These are phyloP conservation scores for Belgica antarctica DNA, from an alignment of 2,888 invertebrate species.

Conservation along the genomic window DNA sequence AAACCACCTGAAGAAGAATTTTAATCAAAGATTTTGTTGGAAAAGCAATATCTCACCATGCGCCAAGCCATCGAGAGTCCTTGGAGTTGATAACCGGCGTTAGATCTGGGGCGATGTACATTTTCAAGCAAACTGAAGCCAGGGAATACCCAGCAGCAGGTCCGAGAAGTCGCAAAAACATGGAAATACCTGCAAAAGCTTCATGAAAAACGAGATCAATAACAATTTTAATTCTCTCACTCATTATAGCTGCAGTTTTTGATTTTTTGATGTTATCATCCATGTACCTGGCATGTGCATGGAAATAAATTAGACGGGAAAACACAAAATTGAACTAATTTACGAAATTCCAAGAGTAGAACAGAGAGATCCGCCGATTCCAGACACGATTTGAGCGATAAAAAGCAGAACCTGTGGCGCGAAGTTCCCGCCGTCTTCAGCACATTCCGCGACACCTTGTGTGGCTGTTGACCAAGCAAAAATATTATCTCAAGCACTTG, in stretches of 20 bases:
- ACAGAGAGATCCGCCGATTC: slow-evolving; percentile 62
- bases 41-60: slow-evolving; percentile 57
- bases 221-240: slow-evolving; percentile 52
- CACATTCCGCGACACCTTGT: slow-evolving; percentile 48
- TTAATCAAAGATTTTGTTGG: neutral
- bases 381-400: slow-evolving; percentile 62
- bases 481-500: neutral
- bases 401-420: slow-evolving; percentile 60
- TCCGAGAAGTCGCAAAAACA: slow-evolving; percentile 61
- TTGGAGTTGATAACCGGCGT: slow-evolving; percentile 60
- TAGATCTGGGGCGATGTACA: slow-evolving; percentile 60
- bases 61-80: slow-evolving; percentile 69
- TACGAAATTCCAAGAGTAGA: slow-evolving; percentile 62
- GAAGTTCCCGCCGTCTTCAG: slow-evolving; percentile 55
- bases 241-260: slow-evolving; percentile 62
- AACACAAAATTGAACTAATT: no score
- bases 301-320: no score
- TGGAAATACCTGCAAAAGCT: slow-evolving; percentile 55
- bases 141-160: slow-evolving; percentile 62
- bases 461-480: slow-evolving; percentile 2
- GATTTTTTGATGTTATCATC: slow-evolving; percentile 65
- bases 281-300: no score
- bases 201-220: neutral
- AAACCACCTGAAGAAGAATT: slow-evolving; percentile 56
- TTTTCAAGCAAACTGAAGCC: slow-evolving; percentile 60